phyloP scores from a whole-genome alignment of 2,797 vertebrate genomes.

The Anabacerthia variegaticeps region DNA sequence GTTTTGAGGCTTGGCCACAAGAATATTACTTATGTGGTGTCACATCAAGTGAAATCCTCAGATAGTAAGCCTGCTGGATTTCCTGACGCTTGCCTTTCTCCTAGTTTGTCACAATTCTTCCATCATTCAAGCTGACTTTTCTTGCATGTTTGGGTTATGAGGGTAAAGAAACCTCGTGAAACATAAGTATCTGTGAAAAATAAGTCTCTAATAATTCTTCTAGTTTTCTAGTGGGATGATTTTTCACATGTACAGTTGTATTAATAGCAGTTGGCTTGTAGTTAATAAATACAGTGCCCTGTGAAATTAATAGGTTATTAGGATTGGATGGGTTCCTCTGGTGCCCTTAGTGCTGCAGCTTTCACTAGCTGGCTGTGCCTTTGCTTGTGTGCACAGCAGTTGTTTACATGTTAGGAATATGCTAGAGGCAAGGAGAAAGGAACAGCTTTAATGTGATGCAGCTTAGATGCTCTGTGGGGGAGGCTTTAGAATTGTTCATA shows the following conservation, averaged over 20 bases:
- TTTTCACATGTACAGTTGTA: not conserved
- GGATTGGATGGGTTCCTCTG: not conserved
- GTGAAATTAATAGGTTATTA: constrained; percentile 22
- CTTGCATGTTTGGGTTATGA: not conserved
- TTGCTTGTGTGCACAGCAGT: constrained; percentile 1
- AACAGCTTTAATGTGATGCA: constrained; percentile 37
- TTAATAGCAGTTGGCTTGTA: not conserved
- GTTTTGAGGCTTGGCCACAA: not conserved
- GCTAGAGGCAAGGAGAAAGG: constrained; percentile 68
- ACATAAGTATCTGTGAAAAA: not conserved
- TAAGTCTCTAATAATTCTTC: not conserved
- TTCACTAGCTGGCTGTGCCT: constrained; percentile 31
- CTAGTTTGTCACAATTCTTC: not conserved
- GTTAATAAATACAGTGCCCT: constrained; percentile 34
- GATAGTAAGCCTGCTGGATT: not conserved
- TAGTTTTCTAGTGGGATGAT: not conserved
- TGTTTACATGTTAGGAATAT: constrained; percentile 61
- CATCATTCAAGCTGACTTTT: not conserved
- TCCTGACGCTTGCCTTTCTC: not conserved
- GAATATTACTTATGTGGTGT: not conserved
- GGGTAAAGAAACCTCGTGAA: not conserved
- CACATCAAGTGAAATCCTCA: not conserved
- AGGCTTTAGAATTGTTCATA: constrained; percentile 12
- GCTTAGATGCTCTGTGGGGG: constrained; percentile 46
- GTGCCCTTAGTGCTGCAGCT: constrained; percentile 8